A percentile compares a stretch with the other conserved stretches of the same genome.
Evolutionary conservation across 2,888 invertebrate species (phyloP).

Genomic region (Belgica antarctica): DNA sequence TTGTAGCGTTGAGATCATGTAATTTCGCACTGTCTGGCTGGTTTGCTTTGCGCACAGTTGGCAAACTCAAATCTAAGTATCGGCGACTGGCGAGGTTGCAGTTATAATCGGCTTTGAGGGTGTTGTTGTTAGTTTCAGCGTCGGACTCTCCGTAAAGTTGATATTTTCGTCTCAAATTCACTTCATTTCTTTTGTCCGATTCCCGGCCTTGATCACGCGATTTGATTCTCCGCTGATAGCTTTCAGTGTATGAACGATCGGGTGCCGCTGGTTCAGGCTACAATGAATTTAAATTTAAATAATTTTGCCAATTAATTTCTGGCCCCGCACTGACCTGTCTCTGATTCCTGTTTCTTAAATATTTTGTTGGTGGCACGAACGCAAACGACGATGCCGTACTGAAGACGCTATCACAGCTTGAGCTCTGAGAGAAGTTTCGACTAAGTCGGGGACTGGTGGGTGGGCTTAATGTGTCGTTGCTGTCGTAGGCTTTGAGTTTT

Average conservation of each 20-base stretch:
- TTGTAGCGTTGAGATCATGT: slow-evolving; percentile 20
- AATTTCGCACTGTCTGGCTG: slow-evolving; percentile 28
- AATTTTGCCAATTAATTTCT: too few relatives aligned
- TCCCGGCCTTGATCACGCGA: slow-evolving; percentile 62
- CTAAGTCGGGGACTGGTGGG: slow-evolving; percentile 46
- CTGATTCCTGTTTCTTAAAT: slow-evolving; percentile 53
- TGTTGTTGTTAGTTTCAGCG: slow-evolving; percentile 46
- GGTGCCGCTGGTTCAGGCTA: slow-evolving; percentile 54
- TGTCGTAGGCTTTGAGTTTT: slow-evolving; percentile 45
- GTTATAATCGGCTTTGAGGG: slow-evolving; percentile 48
- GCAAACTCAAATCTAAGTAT: slow-evolving; percentile 52
- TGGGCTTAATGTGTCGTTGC: slow-evolving; percentile 47
- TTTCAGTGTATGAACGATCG: slow-evolving; percentile 62
- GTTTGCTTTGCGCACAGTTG: slow-evolving; percentile 46
- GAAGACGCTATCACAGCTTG: slow-evolving; percentile 63
- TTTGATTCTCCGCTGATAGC: slow-evolving; percentile 62
- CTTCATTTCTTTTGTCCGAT: slow-evolving; percentile 57
- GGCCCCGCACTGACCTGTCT: slow-evolving; percentile 44
- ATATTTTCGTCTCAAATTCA: slow-evolving; percentile 66
- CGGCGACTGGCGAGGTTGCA: too few relatives aligned
- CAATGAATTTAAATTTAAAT: too few relatives aligned
- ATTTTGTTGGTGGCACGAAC: slow-evolving; percentile 61
- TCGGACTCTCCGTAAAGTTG: slow-evolving; percentile 54
- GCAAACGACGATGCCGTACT: slow-evolving; percentile 74
- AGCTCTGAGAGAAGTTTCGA: slow-evolving; percentile 50